Conservation (phyloP, 1,140 invertebrate species). For the Tetranychus urticae region DNA sequence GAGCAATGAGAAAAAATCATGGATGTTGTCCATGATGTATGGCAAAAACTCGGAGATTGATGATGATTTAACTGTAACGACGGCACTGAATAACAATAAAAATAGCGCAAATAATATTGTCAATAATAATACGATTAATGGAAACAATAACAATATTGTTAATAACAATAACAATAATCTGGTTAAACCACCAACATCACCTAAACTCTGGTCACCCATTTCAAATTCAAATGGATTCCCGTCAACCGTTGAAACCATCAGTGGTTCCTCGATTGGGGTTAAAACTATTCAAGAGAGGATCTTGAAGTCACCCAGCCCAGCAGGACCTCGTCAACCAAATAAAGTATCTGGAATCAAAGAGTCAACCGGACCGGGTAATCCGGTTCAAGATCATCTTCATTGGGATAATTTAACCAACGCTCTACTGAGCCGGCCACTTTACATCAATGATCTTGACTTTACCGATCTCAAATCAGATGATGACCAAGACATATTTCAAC, state of each 20-base stretch:
- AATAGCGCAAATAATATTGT: too few species aligned
- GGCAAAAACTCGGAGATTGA: slow-evolving; percentile 10
- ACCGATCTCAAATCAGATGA: slow-evolving; percentile 58
- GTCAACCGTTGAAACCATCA: not conserved
- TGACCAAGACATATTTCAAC: slow-evolving; percentile 20
- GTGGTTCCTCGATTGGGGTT: not conserved
- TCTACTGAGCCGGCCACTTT: slow-evolving; percentile 45
- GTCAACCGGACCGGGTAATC: not conserved
- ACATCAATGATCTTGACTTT: slow-evolving; percentile 86
- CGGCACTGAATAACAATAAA: too few species aligned
- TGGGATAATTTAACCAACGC: slow-evolving; percentile 75
- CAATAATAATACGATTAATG: too few species aligned
- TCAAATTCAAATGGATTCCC: not conserved
- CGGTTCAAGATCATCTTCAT: slow-evolving; percentile 52
- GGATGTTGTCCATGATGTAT: slow-evolving; percentile 30
- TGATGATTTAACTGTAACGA: not conserved
- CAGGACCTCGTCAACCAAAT: not conserved
- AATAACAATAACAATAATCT: not conserved
- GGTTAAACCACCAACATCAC: not conserved
- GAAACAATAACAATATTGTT: too few species aligned
- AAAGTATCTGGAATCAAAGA: not conserved
- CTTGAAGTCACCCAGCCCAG: slow-evolving; percentile 4
- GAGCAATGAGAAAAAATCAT: slow-evolving; percentile 30
- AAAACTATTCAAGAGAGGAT: slow-evolving; percentile 5
- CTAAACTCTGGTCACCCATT: not conserved